Evolutionary conservation across 2,888 invertebrate genomes (phyloP), one percentile per base, ranked within the genome.

Genomic region (Lucinisca nassula): DNA sequence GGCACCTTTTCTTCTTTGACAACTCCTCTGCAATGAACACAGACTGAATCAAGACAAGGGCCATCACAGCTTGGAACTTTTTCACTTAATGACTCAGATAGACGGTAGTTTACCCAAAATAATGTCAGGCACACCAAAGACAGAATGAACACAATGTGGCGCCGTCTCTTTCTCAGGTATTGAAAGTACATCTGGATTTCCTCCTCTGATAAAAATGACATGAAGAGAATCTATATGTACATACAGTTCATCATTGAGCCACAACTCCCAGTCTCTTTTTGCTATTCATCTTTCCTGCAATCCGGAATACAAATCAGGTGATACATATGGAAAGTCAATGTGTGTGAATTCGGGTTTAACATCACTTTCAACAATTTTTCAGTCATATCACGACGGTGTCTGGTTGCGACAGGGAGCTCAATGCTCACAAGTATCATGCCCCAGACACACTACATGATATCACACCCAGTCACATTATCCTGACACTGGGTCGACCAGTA

Each of bases 11-110:
- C 24, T 40, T 76, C 55, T 6, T 27, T 35, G 0, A 35, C 30
- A 1, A 21, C 32, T 4, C 24, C 35, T n/a, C 21, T 21, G 82
- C 89, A 89, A 8, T 17, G 1, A 8, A 61, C 24, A 79, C 89
- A 89, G 17, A 45, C 58, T 0, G 37, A 45, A 17, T 77, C 89
- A 3, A 70, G 45, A 74, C 89, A 89, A 8, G 86, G 86, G 35
- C 61, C 72, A 17, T 75, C 32, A 81, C 89, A 89, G 32, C 73
- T 79, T 0, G 1, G 14, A 35, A 21, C 49, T 67, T 10, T 72
- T 35, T 32, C 80, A 45, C 10, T 35, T 3, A 40, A 17, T 24
- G 21, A 40, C 14, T n/a, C 72, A 73, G n/a, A 79, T 24, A 21
- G 58, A 49, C 45, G 45, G 45, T 40, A 74, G 32, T 82, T 80